These are phyloP conservation scores for Euphydryas editha DNA, from an alignment of 2,888 invertebrate genomes.

Conservation along the genomic window DNA sequence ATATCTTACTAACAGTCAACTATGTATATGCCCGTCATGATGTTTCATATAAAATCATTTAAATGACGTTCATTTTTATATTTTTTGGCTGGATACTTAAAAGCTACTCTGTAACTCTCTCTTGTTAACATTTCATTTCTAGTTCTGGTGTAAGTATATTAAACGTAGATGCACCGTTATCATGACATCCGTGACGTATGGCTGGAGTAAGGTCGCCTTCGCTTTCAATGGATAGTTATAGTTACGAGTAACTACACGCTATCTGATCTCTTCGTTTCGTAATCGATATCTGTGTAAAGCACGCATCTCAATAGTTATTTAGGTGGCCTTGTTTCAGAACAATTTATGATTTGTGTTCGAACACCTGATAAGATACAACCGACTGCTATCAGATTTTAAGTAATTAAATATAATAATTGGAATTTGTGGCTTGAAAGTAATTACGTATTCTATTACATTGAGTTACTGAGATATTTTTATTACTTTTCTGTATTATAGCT, in stretches of 20 bases:
- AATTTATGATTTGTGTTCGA: conserved; percentile 57
- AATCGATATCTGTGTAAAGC: conserved; percentile 62
- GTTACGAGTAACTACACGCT: conserved; percentile 55
- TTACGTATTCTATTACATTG: conserved; percentile 13
- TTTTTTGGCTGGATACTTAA: neutral
- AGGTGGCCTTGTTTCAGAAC: conserved; percentile 62
- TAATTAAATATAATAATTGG: conserved; percentile 34
- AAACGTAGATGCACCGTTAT: conserved; percentile 20
- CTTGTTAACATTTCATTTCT: neutral
- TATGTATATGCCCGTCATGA: neutral
- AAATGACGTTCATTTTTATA: neutral
- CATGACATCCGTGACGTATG: conserved; percentile 48
- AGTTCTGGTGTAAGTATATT: neutral
- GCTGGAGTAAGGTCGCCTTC: conserved; percentile 58
- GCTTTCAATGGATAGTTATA: conserved; percentile 56
- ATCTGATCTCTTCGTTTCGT: conserved; percentile 76
- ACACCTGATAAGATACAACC: conserved; percentile 41
- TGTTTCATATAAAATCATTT: neutral
- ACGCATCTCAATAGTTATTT: conserved; percentile 56
- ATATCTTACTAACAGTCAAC: neutral
- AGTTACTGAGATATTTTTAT: conserved; percentile 14
- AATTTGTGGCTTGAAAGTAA: conserved; percentile 28
- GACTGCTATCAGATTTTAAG: conserved; percentile 33
- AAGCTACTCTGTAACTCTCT: neutral
- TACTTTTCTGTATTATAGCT: neutral